Conservation (phyloP, 2,797 vertebrate genomes). For the Tenualosa thibaudeaui region DNA sequence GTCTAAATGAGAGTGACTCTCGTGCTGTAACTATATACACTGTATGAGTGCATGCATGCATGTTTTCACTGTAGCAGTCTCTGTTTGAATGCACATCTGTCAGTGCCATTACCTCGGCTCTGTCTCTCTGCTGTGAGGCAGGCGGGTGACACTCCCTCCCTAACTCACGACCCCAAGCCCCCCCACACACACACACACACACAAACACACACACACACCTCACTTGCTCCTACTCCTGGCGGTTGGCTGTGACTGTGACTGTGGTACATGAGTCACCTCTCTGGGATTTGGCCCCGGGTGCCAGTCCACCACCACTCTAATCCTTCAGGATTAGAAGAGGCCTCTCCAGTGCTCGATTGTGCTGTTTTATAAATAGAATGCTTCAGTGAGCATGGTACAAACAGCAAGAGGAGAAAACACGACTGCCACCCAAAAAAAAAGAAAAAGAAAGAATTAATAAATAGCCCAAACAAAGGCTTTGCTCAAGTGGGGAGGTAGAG, state of each 20-base stretch:
- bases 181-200: too few species aligned
- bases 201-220: neutral
- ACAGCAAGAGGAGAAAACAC: conserved; percentile 31
- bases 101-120: neutral
- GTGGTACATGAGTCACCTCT: conserved; percentile 46
- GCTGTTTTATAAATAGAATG: conserved; percentile 54
- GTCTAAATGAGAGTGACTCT: too few species aligned
- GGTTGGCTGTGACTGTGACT: conserved; percentile 24
- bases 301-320: conserved; percentile 48
- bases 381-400: conserved; percentile 49
- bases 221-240: conserved; percentile 19
- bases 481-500: neutral
- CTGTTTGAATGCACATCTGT: neutral
- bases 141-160: conserved; percentile 29
- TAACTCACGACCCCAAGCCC: neutral
- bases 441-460: conserved; percentile 22
- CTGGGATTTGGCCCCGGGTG: conserved; percentile 48
- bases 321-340: conserved; percentile 52
- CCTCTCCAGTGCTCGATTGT: conserved; percentile 55
- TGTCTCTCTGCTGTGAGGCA: conserved; percentile 23
- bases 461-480: neutral
- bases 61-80: neutral
- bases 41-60: too few species aligned
- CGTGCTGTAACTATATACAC: neutral
- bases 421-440: conserved; percentile 44